Base-by-base conservation (phyloP, 2,113 vertebrate species). In the Lasiurus cinereus region DNA sequence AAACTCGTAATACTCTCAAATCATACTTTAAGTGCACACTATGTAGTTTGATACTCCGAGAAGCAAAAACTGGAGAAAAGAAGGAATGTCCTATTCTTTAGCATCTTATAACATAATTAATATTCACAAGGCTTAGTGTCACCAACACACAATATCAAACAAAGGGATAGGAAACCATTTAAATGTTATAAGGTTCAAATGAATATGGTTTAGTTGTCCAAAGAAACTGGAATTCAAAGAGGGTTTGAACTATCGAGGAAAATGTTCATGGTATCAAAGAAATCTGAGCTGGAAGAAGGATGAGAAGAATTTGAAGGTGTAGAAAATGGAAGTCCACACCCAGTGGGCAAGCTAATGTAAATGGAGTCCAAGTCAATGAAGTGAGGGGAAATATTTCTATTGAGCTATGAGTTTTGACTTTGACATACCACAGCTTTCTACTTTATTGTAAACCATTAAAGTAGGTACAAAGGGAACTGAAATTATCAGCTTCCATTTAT, bases 381-480 rank as follows among this genome's bases (percentile, higher is more conserved):
- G 4, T 22, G 5, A 83, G 59, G 12, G 22, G 13, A 43, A 43
- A 13, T 8, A 76, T 54, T 54, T 74, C n/a, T 13, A 36, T 88
- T 64, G 19, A 54, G 12, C 46, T 77, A 3, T 33, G 2, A 43
- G 18, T 43, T 39, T 74, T 74, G 21, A n/a, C 33, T 36, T 85
- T 46, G 56, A 33, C 82, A 36, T 39, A 64, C 21, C 6, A 56
- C 31, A 83, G 33, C 27, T 79, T 87, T 88, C 24, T 56, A 54
- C 48, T 84, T 83, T 66, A 21, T 14, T 91, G 36, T 73, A 21
- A 95, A 72, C 21, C 31, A 84, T 94, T 72, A 16, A 88, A 94
- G 31, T 66, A 56, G 29, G 9, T 69, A n/a, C 24, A 72, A 80
- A 91, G 11, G 15, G 27, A 5, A 24, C 29, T n/a, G 19, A 91